Evolutionary conservation across 2,888 invertebrate genomes (phyloP).

Genomic region (Doris montereyensis): DNA sequence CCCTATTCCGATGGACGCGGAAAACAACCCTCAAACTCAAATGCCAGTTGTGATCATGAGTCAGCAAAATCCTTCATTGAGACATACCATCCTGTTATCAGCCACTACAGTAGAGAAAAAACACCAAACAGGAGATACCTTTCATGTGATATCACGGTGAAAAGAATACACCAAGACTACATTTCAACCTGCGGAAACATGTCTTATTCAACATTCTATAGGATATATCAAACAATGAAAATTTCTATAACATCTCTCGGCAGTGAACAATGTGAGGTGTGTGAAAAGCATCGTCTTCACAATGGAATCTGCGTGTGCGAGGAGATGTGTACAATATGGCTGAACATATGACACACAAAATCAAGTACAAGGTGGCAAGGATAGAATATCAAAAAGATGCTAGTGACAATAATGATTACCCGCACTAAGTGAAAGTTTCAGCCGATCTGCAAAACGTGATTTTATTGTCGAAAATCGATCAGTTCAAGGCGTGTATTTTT

Average conservation of each 20-base stretch:
- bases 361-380: not conserved
- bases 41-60: too few relatives aligned
- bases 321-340: not conserved
- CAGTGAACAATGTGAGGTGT: conserved; percentile 7
- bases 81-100: not conserved
- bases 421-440: not conserved
- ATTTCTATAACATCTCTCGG: not conserved
- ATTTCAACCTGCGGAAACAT: not conserved
- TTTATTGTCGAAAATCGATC: not conserved
- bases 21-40: too few relatives aligned
- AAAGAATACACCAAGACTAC: not conserved
- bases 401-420: too few relatives aligned
- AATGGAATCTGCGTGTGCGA: not conserved
- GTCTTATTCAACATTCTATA: not conserved
- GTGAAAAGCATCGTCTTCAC: not conserved
- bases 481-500: not conserved
- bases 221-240: not conserved
- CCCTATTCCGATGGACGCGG: too few relatives aligned
- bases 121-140: conserved; percentile 10
- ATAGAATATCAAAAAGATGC: conserved; percentile 4
- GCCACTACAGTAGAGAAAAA: not conserved
- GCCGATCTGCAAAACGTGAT: conserved; percentile 21
- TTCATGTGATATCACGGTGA: conserved; percentile 3
- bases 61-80: not conserved
- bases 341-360: not conserved